Base-by-base conservation (phyloP, 2,797 vertebrate species). In the Phaenicophaeus curvirostris region DNA sequence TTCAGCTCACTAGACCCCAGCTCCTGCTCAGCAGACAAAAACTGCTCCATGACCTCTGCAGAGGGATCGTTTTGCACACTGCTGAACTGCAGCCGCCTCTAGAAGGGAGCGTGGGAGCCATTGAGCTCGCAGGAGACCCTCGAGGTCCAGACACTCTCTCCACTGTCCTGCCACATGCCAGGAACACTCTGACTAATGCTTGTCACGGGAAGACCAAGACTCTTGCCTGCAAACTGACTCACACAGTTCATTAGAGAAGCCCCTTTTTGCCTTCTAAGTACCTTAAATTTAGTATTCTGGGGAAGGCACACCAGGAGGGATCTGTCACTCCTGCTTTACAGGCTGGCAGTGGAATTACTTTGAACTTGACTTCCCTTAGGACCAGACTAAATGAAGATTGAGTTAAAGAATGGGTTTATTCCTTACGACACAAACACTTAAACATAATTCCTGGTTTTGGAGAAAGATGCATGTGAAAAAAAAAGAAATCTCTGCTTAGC, bases 141-240 rank as follows among this genome's bases (percentile, higher is more conserved):
- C 9, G 0, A 66, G 72, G 65, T 65, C 73, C 85, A 89, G 75
- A 61, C 79, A 0, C 82, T 85, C 62, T 85, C 73, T 30, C 74
- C 37, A 0, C 33, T 41, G 61, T 65, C 87, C 85, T 37, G 77
- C 51, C 80, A 30, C 71, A 15, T 5, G 51, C 66, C 90, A 93
- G 88, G 65, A 96, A 25, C 53, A 11, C 91, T 81, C 91, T 91
- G 90, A 63, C 66, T 90, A 69, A 86, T 41, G 82, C 83, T 74
- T n/a, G 66, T 83, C 91, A 67, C 1, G 6, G 82, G 72, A 74
- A 81, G 39, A 61, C 10, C 72, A 39, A 28, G 50, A 20, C 80
- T 93, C 42, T 71, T 89, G 80, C 42, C 58, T 39, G 19, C 82
- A 89, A 19, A 62, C 46, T 78, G 89, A 73, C 62, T 90, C 83